phyloP scores from a whole-genome alignment of 1,140 invertebrate genomes.

The Zaprionus gabonicus region DNA sequence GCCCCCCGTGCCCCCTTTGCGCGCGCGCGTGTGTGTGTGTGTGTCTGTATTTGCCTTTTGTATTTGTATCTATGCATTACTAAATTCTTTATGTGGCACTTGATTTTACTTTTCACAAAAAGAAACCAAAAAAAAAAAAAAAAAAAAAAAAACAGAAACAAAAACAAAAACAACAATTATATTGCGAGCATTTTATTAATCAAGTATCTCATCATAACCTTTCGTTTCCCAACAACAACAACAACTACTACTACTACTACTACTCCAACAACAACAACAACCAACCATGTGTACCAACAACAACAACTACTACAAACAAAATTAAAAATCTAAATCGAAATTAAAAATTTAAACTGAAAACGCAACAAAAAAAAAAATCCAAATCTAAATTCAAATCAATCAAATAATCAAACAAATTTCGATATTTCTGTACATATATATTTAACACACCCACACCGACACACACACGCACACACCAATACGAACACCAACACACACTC shows the following conservation, averaged over 20 bases:
- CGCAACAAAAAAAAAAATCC: constrained; percentile 24
- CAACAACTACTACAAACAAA: constrained; percentile 55
- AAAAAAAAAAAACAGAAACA: constrained; percentile 26
- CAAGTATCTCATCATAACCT: constrained; percentile 76
- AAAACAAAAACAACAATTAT: constrained; percentile 39
- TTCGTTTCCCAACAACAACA: constrained; percentile 75
- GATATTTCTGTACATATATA: constrained; percentile 18
- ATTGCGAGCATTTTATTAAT: constrained; percentile 74
- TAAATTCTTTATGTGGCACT: constrained; percentile 67
- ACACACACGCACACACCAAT: constrained; percentile 33
- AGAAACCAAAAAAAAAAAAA: constrained; percentile 37
- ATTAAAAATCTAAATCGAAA: constrained; percentile 41
- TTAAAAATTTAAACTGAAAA: constrained; percentile 35
- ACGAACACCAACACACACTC: constrained; percentile 20
- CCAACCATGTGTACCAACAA: constrained; percentile 39
- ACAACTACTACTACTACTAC: constrained; percentile 52
- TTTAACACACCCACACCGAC: constrained; percentile 20
- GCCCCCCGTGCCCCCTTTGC: not conserved
- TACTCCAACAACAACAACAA: constrained; percentile 47
- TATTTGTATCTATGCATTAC: constrained; percentile 52
- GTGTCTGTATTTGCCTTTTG: constrained; percentile 56
- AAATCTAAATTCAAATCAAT: constrained; percentile 39
- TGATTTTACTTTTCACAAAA: constrained; percentile 55
- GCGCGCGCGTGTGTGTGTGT: constrained; percentile 27
- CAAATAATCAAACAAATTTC: constrained; percentile 32